phyloP scores from a whole-genome alignment of 2,113 vertebrate genomes.

The Rhea americana region DNA sequence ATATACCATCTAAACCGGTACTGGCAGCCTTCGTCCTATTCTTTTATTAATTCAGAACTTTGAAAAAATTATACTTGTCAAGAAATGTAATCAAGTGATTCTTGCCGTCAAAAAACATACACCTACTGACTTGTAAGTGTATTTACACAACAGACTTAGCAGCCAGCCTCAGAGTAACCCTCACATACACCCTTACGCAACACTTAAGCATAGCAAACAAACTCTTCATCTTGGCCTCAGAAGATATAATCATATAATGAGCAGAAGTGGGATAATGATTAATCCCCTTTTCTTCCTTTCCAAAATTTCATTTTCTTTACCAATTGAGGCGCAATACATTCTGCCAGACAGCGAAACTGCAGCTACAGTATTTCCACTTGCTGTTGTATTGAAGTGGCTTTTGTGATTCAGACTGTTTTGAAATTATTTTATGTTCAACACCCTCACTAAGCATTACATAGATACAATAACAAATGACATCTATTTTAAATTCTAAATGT shows the following conservation, averaged over 20 bases:
- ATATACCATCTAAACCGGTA: neutral
- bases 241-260: neutral
- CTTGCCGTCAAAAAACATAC: neutral
- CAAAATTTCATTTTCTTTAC: neutral
- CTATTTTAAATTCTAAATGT: constrained; percentile 50
- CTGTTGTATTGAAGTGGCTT: constrained; percentile 3
- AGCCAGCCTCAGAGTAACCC: neutral
- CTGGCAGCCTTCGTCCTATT: neutral
- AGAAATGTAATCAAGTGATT: neutral
- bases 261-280: neutral
- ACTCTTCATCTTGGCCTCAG: neutral
- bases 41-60: neutral
- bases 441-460: constrained; percentile 2
- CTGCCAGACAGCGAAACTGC: neutral
- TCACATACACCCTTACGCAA: neutral
- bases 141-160: neutral
- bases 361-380: constrained; percentile 5
- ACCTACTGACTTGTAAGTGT: neutral
- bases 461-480: constrained; percentile 47
- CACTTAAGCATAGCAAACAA: neutral
- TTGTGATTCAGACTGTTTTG: constrained; percentile 23
- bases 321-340: neutral
- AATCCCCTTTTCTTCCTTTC: neutral
- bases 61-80: neutral
- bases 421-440: constrained; percentile 16